Evolutionary conservation across 1,140 invertebrate species (phyloP).

Genomic region (Drosophila melanica): DNA sequence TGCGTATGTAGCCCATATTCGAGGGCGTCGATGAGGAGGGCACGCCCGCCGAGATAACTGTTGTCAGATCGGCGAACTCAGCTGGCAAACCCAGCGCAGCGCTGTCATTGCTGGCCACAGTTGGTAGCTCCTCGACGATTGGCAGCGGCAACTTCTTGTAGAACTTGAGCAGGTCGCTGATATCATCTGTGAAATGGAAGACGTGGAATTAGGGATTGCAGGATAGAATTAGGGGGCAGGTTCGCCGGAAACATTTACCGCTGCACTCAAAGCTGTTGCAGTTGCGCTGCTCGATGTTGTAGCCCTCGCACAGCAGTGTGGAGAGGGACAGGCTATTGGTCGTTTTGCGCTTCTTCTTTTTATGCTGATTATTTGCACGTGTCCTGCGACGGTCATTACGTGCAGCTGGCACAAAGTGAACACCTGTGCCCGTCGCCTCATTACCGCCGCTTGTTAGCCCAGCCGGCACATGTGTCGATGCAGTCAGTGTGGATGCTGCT

Average conservation of each 20-base stretch:
- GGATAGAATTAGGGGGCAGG: not conserved
- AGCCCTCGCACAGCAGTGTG: conserved; percentile 80
- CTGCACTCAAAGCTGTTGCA: conserved; percentile 83
- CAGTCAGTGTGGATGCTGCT: not conserved
- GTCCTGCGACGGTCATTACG: conserved; percentile 58
- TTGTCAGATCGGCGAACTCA: conserved; percentile 40
- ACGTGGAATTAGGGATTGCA: not conserved
- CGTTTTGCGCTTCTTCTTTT: conserved; percentile 71
- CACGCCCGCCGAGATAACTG: conserved; percentile 22
- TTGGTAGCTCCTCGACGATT: conserved; percentile 40
- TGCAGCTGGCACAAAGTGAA: conserved; percentile 64
- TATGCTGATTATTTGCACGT: conserved; percentile 71
- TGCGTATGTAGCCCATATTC: conserved; percentile 78
- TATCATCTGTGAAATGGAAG: conserved; percentile 61
- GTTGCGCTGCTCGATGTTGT: conserved; percentile 83
- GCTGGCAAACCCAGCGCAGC: not conserved
- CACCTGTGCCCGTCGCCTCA: conserved; percentile 56
- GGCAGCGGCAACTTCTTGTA: conserved; percentile 71
- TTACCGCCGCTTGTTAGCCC: conserved; percentile 65
- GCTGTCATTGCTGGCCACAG: conserved; percentile 32
- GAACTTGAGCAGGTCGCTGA: conserved; percentile 80
- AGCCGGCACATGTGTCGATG: conserved; percentile 8
- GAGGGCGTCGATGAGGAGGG: conserved; percentile 61
- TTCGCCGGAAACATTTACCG: conserved; percentile 54
- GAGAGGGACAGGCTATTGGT: conserved; percentile 70